Evolutionary conservation across 1,140 invertebrate species (phyloP), one percentile per base, ranked within the genome.

Genomic region (Drosophila leontia): DNA sequence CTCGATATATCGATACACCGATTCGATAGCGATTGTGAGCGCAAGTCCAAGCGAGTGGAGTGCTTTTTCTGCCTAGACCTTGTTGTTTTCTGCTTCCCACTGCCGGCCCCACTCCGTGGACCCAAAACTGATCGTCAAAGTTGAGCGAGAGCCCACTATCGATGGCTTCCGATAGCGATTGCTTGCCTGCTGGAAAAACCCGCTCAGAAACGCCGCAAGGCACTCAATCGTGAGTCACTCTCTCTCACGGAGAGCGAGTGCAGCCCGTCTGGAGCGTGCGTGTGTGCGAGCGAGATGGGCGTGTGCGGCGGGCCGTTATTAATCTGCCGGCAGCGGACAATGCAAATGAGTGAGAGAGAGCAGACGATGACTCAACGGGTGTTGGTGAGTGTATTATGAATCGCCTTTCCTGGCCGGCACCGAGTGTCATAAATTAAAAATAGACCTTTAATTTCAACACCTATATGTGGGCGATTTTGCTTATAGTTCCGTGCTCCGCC

Each of bases 291-390:
- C 15, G 78, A 91, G 77, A 88, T 51, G 65, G 80, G 32, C 68
- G 61, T 61, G 69, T 68, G 55, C 72, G 63, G 17, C 67, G 67
- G 53, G 78, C 84, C 81, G 80, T 85, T 90, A 90, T 82, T 91
- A 90, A 86, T 71, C 64, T 60, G 82, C 78, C 82, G 79, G 75
- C 62, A 64, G 68, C 55, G 59, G 55, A 72, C 41, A 79, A 85
- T 91, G 86, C 82, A 85, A 82, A 90, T 86, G 85, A 91, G 85
- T 79, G 85, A 90, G 82, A 82, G 85, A 90, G 86, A 85, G 80
- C 80, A 80, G 60, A 68, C 65, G 85, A 90, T 90, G 85, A 90
- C 82, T 90, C 85, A 90, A 91, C 85, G 39, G 29, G 56, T 78
- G 44, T 82, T 47, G 57, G 45, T 75, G 81, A 90, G 81, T 85